phyloP scores from a whole-genome alignment of 2,888 invertebrate genomes.

The Drosophila rellima region DNA sequence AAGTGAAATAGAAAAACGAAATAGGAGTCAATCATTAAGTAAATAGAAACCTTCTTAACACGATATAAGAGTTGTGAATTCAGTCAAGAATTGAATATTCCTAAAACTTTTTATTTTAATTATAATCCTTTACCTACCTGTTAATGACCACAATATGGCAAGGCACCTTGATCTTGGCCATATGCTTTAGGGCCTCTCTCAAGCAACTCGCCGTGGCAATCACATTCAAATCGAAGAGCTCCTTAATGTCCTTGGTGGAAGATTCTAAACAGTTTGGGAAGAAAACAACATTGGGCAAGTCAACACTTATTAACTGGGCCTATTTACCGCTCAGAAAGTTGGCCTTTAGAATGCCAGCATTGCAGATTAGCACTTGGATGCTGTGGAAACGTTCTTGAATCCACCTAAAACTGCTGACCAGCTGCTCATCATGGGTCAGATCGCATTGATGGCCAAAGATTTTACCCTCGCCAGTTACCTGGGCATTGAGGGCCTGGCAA shows the following conservation, averaged over 20 bases:
- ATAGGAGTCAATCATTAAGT: too few species aligned
- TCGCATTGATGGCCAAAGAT: constrained; percentile 84
- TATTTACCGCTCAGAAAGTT: constrained; percentile 80
- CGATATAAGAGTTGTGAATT: too few species aligned
- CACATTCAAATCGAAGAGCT: constrained; percentile 87
- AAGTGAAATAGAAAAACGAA: too few species aligned
- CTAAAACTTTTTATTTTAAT: too few species aligned
- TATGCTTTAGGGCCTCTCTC: constrained; percentile 87
- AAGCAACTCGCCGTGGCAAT: constrained; percentile 87
- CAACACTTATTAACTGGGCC: accelerated
- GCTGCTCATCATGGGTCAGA: constrained; percentile 80
- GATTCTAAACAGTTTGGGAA: constrained; percentile 64
- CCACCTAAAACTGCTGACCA: constrained; percentile 81
- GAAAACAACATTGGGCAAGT: too few species aligned
- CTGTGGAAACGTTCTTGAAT: constrained; percentile 78
- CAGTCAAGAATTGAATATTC: too few species aligned
- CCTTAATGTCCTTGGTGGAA: constrained; percentile 81
- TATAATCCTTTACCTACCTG: constrained; percentile 85
- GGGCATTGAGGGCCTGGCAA: constrained; percentile 74
- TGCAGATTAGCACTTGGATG: constrained; percentile 85
- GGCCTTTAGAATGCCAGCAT: constrained; percentile 85
- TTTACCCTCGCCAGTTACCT: constrained; percentile 83
- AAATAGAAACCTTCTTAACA: too few species aligned
- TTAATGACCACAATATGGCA: constrained; percentile 89
- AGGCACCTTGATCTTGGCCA: constrained; percentile 86